Percentiles rank a stretch among this genome's conserved stretches.
Conservation (phyloP, 1,140 invertebrate species). For the Saccostrea cuccullata region DNA sequence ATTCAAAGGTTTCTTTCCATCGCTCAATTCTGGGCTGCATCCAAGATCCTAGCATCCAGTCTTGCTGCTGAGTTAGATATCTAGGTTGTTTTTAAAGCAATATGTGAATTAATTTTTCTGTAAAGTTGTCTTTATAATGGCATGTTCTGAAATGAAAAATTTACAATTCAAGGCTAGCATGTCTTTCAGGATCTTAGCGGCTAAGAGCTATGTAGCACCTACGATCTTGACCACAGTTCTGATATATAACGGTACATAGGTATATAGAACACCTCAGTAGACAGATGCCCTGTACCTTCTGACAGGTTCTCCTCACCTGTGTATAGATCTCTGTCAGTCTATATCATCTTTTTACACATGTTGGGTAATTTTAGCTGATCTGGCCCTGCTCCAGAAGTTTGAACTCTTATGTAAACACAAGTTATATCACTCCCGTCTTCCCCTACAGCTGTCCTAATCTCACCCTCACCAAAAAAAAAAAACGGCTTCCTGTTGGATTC, state of each 20-base stretch:
- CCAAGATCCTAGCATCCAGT: too few relatives aligned
- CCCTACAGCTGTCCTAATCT: constrained; percentile 13
- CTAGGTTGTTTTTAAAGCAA: too few relatives aligned
- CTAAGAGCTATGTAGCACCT: too few relatives aligned
- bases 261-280: background rate
- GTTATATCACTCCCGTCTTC: background rate
- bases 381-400: background rate
- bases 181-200: too few relatives aligned
- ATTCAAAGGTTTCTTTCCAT: background rate
- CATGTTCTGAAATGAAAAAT: too few relatives aligned
- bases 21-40: background rate
- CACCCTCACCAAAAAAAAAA: background rate
- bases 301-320: background rate
- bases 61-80: too few relatives aligned
- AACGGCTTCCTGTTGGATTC: background rate
- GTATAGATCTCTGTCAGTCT: background rate
- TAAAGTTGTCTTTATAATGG: too few relatives aligned
- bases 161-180: too few relatives aligned
- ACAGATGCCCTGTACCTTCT: background rate
- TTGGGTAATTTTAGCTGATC: background rate
- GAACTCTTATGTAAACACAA: background rate
- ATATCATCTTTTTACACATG: constrained; percentile 28
- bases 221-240: too few relatives aligned
- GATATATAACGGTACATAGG: too few relatives aligned
- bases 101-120: too few relatives aligned